Evolutionary conservation across 2,888 invertebrate species (phyloP), one percentile per base, ranked within the genome.

Genomic region (Lochmaea crataegi): DNA sequence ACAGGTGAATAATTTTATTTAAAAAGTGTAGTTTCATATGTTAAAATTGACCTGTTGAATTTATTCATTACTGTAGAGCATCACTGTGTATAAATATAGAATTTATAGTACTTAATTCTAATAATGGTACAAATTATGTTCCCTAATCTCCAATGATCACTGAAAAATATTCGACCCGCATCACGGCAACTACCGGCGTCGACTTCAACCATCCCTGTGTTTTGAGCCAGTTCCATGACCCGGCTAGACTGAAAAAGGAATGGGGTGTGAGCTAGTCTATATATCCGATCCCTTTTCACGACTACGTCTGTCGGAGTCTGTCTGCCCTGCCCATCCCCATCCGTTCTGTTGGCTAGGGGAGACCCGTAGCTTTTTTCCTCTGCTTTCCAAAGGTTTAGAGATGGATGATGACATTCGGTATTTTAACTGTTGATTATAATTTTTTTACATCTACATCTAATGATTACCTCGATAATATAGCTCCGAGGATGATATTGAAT

Each of bases 171-270:
- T 9, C n/a, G 3, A 18, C 53, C 16, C 18, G 18, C 18, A 53
- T 53, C 53, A n/a, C 51, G 51, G 42, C 42, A 56, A n/a, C 56
- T n/a, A 56, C 11, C 42, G 42, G 14, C 42, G 22, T 64, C 48
- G 18, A 18, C 42, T 32, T 64, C 48, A 64, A 26, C 60, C 60
- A 32, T 60, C 60, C 41, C 67, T 45, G 57, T 45, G 41, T 42
- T 56, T 67, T 42, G 45, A 67, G 38, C 63, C 68, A 72, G 75
- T 77, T 74, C 77, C 77, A 72, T 81, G 82, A 82, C 81, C 80
- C 78, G 80, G 80, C 81, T 77, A 80, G 82, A 81, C 83, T 57
- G 70, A 70, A 65, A 70, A 70, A 65, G 78, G 80, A 76, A 78
- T 78, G 78, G 81, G 79, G 79, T 72, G 63, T 63, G 41, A 26